Evolutionary conservation across 2,113 vertebrate species (phyloP).

Genomic region (Aleadryas rufinucha): DNA sequence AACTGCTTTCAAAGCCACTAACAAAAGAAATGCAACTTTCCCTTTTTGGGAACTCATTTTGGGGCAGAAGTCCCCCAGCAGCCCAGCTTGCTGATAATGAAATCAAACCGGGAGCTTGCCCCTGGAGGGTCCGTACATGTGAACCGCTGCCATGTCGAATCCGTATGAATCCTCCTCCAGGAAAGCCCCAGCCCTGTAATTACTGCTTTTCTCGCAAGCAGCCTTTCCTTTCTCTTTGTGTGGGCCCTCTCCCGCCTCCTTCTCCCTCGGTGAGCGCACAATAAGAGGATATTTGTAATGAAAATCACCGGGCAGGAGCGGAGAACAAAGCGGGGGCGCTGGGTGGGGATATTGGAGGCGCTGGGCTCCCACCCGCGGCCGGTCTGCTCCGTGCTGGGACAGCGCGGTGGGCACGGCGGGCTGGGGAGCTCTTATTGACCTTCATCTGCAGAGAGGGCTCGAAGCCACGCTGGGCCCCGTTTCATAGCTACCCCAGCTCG

Average conservation of each 20-base stretch:
- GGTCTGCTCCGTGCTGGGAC: not conserved
- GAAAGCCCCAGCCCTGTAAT: not conserved
- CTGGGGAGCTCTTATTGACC: not conserved
- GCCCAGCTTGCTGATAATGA: constrained; percentile 35
- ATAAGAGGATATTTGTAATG: constrained; percentile 55
- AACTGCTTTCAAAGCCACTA: not conserved
- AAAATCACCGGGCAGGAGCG: not conserved
- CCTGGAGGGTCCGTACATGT: not conserved
- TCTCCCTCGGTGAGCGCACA: accelerated
- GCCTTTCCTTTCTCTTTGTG: constrained; percentile 61
- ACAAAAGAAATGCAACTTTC: not conserved
- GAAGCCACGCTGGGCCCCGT: not conserved
- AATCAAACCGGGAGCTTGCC: not conserved
- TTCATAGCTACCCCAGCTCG: constrained; percentile 31
- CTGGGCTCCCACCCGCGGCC: not conserved
- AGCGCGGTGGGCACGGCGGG: not conserved
- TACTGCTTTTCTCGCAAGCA: not conserved
- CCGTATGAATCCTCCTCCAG: not conserved
- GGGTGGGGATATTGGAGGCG: not conserved
- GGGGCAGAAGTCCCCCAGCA: not conserved
- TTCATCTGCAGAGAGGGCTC: not conserved
- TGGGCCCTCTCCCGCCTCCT: not conserved
- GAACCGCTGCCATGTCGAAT: constrained; percentile 3
- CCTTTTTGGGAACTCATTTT: not conserved
- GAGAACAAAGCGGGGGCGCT: constrained; percentile 6